phyloP scores from a whole-genome alignment of 2,888 invertebrate species.

The Atethmia centrago region DNA sequence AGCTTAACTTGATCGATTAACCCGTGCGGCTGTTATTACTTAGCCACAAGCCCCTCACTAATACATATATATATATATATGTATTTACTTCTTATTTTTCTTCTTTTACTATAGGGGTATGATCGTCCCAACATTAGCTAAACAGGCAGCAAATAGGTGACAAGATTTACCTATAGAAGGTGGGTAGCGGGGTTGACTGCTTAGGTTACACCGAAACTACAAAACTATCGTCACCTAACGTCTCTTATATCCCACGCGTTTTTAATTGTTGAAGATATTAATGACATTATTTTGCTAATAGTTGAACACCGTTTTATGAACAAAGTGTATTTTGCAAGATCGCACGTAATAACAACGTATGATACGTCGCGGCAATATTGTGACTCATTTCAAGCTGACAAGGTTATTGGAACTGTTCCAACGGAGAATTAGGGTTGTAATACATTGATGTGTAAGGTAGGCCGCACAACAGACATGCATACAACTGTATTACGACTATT shows the following conservation, averaged over 20 bases:
- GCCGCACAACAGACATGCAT: not conserved
- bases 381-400: conserved; percentile 72
- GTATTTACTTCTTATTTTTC: not conserved
- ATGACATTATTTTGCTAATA: conserved; percentile 31
- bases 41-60: too few relatives aligned
- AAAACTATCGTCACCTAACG: too few relatives aligned
- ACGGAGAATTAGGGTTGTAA: conserved; percentile 28
- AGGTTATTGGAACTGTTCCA: conserved; percentile 73
- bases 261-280: conserved; percentile 28
- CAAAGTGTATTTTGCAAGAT: conserved; percentile 50
- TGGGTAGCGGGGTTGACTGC: too few relatives aligned
- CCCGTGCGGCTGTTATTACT: too few relatives aligned
- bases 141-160: not conserved
- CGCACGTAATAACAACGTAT: conserved; percentile 45
- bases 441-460: conserved; percentile 20
- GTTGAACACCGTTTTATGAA: conserved; percentile 27
- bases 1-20: too few relatives aligned
- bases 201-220: not conserved
- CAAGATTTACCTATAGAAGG: not conserved
- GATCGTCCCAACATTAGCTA: not conserved
- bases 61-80: too few relatives aligned
- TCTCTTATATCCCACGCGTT: not conserved
- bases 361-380: conserved; percentile 58
- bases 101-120: not conserved
- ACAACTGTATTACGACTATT: not conserved